These are phyloP conservation scores for Ectemnius cavifrons DNA, from an alignment of 2,888 invertebrate species.

Conservation along the genomic window DNA sequence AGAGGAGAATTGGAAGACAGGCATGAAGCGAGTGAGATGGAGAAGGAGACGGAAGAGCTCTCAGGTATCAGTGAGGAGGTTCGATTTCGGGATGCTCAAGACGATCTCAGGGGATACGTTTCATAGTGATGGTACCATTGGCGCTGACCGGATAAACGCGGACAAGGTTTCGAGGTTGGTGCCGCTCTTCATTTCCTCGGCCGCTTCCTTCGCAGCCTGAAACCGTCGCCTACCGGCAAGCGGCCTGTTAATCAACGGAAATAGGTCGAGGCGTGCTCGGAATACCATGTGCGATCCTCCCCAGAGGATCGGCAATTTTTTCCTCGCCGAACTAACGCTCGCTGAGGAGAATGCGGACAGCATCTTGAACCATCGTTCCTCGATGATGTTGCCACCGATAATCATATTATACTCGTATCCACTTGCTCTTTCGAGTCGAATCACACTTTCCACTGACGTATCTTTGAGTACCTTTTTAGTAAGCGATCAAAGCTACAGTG, in stretches of 20 bases:
- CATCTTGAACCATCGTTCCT: too few species aligned
- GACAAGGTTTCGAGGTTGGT: slow-evolving; percentile 14
- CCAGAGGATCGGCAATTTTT: slow-evolving; percentile 29
- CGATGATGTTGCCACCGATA: too few species aligned
- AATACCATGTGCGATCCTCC: slow-evolving; percentile 18
- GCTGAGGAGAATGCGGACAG: too few species aligned
- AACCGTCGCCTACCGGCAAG: slow-evolving; percentile 8
- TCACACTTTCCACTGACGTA: too few species aligned
- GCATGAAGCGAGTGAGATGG: too few species aligned
- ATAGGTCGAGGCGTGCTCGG: slow-evolving; percentile 48
- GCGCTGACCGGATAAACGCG: neutral
- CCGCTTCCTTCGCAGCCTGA: slow-evolving; percentile 10
- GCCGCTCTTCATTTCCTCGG: neutral
- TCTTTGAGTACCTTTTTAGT: too few species aligned
- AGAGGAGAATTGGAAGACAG: too few species aligned
- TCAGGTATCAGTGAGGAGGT: too few species aligned
- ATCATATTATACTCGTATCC: too few species aligned
- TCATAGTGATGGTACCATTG: neutral
- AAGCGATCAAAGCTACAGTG: too few species aligned
- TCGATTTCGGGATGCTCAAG: neutral
- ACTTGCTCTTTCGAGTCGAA: too few species aligned
- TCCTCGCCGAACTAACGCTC: slow-evolving; percentile 9
- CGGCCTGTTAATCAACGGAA: slow-evolving; percentile 49
- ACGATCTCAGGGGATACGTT: neutral
- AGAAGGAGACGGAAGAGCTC: too few species aligned